These are phyloP conservation scores for Nudaria mundana DNA, from an alignment of 2,888 invertebrate genomes.

Conservation along the genomic window DNA sequence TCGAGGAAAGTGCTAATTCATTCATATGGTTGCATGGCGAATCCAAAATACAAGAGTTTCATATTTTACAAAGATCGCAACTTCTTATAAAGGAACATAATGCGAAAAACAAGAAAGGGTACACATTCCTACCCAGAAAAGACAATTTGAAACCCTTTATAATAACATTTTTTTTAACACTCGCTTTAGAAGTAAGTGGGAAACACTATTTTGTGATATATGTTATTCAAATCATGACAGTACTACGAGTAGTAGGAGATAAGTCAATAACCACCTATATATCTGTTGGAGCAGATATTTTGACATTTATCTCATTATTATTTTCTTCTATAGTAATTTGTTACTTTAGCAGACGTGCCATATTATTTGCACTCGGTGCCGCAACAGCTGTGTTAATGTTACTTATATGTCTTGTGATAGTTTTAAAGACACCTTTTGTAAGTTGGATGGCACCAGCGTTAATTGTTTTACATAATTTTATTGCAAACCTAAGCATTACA, in stretches of 20 bases:
- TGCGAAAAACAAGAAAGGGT: background rate
- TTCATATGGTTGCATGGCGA: conserved; percentile 37
- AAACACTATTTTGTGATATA: background rate
- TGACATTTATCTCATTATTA: background rate
- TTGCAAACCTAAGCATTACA: background rate
- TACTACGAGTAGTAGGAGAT: background rate
- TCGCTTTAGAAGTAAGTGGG: background rate
- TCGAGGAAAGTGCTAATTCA: background rate
- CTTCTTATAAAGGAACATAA: background rate
- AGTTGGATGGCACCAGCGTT: background rate
- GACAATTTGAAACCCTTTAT: background rate
- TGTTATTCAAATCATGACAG: background rate
- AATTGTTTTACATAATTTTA: background rate
- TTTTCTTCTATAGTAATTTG: background rate
- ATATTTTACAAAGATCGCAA: background rate
- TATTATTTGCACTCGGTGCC: background rate
- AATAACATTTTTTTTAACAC: background rate
- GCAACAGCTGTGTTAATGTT: background rate
- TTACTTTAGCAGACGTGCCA: background rate
- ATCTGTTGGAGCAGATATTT: background rate
- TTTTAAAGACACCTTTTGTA: background rate
- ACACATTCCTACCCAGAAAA: background rate
- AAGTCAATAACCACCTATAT: background rate
- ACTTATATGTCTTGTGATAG: background rate
- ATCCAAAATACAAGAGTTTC: conserved; percentile 15